These are phyloP conservation scores for Coregonus suidteri DNA, from an alignment of 2,797 vertebrate species.

Conservation along the genomic window DNA sequence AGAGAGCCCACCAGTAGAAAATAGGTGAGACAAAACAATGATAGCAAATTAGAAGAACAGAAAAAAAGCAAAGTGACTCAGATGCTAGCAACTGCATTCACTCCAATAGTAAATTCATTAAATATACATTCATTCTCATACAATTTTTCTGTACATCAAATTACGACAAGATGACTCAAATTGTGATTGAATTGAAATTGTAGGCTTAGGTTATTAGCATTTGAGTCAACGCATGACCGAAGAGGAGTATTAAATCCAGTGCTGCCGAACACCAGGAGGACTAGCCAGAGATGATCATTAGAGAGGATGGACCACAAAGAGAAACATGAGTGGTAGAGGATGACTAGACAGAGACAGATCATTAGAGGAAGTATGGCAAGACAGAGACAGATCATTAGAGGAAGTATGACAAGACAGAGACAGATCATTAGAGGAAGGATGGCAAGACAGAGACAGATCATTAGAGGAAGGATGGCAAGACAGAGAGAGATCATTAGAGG, in stretches of 20 bases:
- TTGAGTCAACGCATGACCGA: background rate
- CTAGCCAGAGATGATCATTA: too few relatives aligned
- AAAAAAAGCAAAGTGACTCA: conserved; percentile 34
- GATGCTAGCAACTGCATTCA: conserved; percentile 36
- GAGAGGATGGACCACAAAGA: conserved; percentile 22
- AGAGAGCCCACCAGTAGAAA: conserved; percentile 74
- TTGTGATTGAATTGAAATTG: background rate
- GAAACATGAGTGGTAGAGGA: background rate
- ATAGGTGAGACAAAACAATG: conserved; percentile 39
- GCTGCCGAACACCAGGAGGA: conserved; percentile 35
- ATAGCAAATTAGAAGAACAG: conserved; percentile 39
- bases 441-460: too few relatives aligned
- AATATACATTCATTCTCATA: too few relatives aligned
- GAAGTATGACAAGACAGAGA: too few relatives aligned
- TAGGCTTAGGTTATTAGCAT: background rate
- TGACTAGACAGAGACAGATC: too few relatives aligned
- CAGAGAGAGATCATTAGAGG: too few relatives aligned
- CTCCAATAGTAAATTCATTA: too few relatives aligned
- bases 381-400: too few relatives aligned
- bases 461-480: too few relatives aligned
- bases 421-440: too few relatives aligned
- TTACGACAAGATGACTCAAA: background rate
- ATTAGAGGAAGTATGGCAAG: too few relatives aligned
- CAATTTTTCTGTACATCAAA: too few relatives aligned
- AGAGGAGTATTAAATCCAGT: conserved; percentile 27